phyloP scores from a whole-genome alignment of 2,113 vertebrate genomes.

The Centropus bengalensis region DNA sequence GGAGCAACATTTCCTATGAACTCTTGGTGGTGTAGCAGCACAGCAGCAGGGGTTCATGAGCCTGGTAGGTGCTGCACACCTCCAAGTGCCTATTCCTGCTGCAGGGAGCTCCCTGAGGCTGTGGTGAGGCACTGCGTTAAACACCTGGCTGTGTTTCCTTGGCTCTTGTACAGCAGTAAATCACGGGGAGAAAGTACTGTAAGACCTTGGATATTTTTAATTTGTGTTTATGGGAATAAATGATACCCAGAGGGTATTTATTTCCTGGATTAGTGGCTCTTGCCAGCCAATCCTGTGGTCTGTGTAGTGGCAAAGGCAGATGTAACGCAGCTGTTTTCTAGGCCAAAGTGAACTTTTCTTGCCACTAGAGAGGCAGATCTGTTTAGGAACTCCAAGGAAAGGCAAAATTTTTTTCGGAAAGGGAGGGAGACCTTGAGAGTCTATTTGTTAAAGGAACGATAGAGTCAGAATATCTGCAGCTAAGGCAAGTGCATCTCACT shows the following conservation, averaged over 20 bases:
- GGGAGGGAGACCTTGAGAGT: neutral
- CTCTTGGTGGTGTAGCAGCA: neutral
- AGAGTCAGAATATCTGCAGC: neutral
- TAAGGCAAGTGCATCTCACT: neutral
- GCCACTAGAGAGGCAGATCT: neutral
- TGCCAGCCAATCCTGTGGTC: neutral
- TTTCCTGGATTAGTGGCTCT: neutral
- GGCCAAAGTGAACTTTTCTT: neutral
- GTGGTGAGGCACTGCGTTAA: fast-evolving
- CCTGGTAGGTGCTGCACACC: neutral
- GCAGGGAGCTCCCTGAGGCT: neutral
- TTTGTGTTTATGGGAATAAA: neutral
- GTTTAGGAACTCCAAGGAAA: neutral
- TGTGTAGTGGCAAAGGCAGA: neutral
- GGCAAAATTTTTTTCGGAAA: neutral
- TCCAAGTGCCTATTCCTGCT: fast-evolving
- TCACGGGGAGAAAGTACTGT: neutral
- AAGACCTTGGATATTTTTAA: neutral
- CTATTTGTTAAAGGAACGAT: neutral
- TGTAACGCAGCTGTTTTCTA: neutral
- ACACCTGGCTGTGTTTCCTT: neutral
- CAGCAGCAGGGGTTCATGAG: fast-evolving
- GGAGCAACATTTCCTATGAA: fast-evolving
- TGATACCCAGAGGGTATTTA: neutral
- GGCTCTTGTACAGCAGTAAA: neutral